Base-by-base conservation (phyloP, 37 sponge, comb jelly and placozoan genomes). In the Halisarca cf. caerulea region DNA sequence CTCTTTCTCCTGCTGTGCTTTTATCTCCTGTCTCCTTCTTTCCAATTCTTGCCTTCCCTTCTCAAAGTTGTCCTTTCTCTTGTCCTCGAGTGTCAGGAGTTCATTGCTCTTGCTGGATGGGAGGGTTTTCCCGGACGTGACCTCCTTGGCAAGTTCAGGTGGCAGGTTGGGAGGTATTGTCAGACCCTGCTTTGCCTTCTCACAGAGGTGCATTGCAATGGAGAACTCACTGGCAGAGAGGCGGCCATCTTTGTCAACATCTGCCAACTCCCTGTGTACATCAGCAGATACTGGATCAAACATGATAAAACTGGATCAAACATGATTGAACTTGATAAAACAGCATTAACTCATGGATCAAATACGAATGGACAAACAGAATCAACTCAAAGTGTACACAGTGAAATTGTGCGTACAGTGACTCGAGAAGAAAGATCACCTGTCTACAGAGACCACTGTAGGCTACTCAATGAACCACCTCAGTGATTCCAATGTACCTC, bases 181-280 rank as follows among this genome's bases (percentile, higher is more conserved):
- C 21, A 83, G 60, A 3, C 93, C 93, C 30, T 80, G 24, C 83
- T 85, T 85, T 11, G 82, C 88, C 66, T 59, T 82, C 60, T 85
- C 88, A 53, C 85, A 21, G 14, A 94, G 84, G 77, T 91, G 93
- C 84, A 89, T 80, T 33, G 95, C 95, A 24, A 94, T 86, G 55
- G 54, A 42, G 80, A 91, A 94, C 82, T 94, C 95, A 1, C 85
- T 86, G 4, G 32, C 2, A n/a, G 84, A 51, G 2, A 94, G 82
- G 21, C 79, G 83, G 34, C 95, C 95, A 80, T 94, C 95, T 70
- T 88, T 88, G 78, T 94, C 92, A 18, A 86, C 42, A 71, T 94
- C 95, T 24, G 92, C 61, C 45, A 94, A 80, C 37, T 75, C 84
- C 95, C 94, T 93, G 83, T 34, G 82, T 28, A 6, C 6, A n/a